A percentile compares a stretch with the other conserved stretches of the same genome.
Evolutionary conservation across 92 coral and sea anemone species (phyloP).

Genomic region (Zoanthus sociatus): DNA sequence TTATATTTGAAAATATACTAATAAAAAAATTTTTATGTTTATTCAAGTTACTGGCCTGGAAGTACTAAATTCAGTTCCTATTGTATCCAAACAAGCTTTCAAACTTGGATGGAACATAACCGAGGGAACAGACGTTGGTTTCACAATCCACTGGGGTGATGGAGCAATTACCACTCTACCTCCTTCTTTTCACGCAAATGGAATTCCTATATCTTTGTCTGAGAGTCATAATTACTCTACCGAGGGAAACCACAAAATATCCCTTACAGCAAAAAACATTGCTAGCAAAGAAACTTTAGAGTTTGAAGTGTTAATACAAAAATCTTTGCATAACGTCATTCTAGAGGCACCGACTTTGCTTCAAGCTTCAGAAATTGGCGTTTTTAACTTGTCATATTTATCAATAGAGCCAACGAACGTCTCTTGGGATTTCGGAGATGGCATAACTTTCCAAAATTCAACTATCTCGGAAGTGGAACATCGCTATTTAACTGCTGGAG

Average conservation of each 20-base stretch:
- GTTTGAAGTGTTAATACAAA: slow-evolving; percentile 5
- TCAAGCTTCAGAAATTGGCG: background rate
- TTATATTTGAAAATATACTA: too few species aligned
- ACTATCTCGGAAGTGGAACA: background rate
- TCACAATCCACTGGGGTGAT: slow-evolving; percentile 34
- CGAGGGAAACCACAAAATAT: slow-evolving; percentile 4
- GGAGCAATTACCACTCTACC: background rate
- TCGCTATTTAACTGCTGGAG: background rate
- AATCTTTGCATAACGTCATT: slow-evolving; percentile 5
- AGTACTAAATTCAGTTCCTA: background rate
- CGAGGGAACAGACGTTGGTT: slow-evolving; percentile 29
- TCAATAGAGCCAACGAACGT: slow-evolving; percentile 33
- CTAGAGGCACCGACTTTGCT: slow-evolving; percentile 12
- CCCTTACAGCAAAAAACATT: background rate
- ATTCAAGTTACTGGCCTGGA: slow-evolving; percentile 26
- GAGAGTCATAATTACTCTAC: background rate
- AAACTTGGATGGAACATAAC: background rate
- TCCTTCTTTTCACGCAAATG: background rate
- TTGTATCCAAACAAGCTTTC: background rate
- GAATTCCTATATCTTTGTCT: background rate
- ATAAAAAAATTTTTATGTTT: background rate
- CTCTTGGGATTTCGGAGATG: slow-evolving; percentile 34
- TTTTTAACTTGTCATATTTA: slow-evolving; percentile 20
- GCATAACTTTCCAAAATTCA: background rate
- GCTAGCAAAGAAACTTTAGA: background rate